Evolutionary conservation across 1,140 invertebrate species (phyloP), one percentile per base, ranked within the genome.

Genomic region (Drosophila baimaii): DNA sequence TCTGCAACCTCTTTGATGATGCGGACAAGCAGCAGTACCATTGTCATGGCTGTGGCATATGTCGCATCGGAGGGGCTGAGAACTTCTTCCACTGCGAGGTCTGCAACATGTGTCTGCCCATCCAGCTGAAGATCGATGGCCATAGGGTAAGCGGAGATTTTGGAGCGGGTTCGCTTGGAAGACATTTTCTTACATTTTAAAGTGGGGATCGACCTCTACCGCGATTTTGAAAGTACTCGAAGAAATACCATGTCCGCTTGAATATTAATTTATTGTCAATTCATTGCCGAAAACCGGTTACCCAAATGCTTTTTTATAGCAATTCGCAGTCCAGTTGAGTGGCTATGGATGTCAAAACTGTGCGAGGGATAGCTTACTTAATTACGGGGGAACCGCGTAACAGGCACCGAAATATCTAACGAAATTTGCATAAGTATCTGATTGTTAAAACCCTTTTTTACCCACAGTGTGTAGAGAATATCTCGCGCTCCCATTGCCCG

Each of bases 1-100:
- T 97, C 59, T 98, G 97, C 92, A 96, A 96, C 92, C 92, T 98
- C n/a, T 98, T 96, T 91, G 97, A 98, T 89, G 96, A 98, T 89
- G 95, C 96, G 62, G 96, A 97, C 78, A 97, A 97, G 90, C 94
- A 95, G 81, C 97, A 98, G 92, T 98, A 97, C 92, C 97, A 98
- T 85, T 98, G 97, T 82, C 94, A 96, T 66, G 95, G 95, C 2
- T 98, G 97, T 93, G 97, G 97, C 1, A 96, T 98, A 68, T 98
- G 97, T 84, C 94, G 97, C 44, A 95, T 98, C 68, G 97, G 97
- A 3, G 97, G 97, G 1, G 93, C 95, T 21, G 96, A 97, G 64
- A 95, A 96, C 76, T 98, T 96, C 93, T 98, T 97, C 91, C 97
- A 98, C 92, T 98, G 97, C 91, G 94, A 95, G 77, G 95, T 95